Evolutionary conservation across 2,797 vertebrate genomes (phyloP), one percentile per base, ranked within the genome.

Genomic region (Siniperca scherzeri): DNA sequence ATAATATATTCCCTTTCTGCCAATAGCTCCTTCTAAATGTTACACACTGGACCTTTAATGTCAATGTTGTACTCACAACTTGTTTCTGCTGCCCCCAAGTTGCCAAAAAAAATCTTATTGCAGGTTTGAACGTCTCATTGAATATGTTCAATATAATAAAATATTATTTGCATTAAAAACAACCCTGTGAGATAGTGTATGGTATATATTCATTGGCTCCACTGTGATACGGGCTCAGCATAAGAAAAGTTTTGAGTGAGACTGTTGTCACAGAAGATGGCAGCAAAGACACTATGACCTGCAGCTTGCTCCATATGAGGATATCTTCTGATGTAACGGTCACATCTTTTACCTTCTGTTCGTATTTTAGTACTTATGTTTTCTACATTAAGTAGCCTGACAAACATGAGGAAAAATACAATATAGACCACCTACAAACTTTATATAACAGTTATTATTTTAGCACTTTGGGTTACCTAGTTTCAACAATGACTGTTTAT

Each of bases 221-320:
- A 25, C 16, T 67, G 7, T 71, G 33, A 50, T 60, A 21, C 21
- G 16, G 3, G 7, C 27, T 75, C 11, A 62, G 22, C 52, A 46
- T 55, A 13, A 27, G 55, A 53, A 68, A 74, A 48, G 2, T 6
- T 38, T 60, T n/a, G 50, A 93, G 68, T 90, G 59, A 46, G 21
- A 40, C 16, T 65, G 21, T 76, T 80, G 4, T 30, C 19, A 71
- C 91, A 88, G 70, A 38, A 87, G 94, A 85, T 91, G 93, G 93
- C 89, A 90, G 90, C 82, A 94, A 61, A 92, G 68, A 80, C 33
- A 8, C 56, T 66, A 30, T 50, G 19, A 46, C 42, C 36, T 57
- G n/a, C 38, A 81, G 70, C 42, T 73, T 56, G 16, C 60, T 81
- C 14, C 3, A 11, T 0, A 5, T 38, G 11, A 68, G 14, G 69